Conservation (phyloP, 2,888 invertebrate species). For the Poecilobothrus nobilitatus region DNA sequence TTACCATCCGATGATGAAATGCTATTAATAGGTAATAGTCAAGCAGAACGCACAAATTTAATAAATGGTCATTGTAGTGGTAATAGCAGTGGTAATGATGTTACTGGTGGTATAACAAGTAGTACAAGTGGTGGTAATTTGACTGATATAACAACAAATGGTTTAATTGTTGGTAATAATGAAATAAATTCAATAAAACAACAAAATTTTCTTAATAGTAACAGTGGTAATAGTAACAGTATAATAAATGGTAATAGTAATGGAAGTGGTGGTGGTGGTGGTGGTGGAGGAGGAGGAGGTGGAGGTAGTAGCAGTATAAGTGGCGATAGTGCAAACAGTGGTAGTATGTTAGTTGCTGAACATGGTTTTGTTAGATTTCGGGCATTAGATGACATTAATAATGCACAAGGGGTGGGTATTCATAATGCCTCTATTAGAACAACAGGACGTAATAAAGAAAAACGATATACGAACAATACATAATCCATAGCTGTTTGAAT, state of each 20-base stretch:
- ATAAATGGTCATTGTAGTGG: constrained; percentile 28
- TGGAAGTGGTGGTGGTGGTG: constrained; percentile 39
- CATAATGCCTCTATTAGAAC: constrained; percentile 30
- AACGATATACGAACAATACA: constrained; percentile 27
- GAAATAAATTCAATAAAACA: constrained; percentile 10
- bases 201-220: not conserved
- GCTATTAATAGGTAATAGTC: constrained; percentile 28
- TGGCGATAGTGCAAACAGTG: constrained; percentile 49
- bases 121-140: constrained; percentile 26
- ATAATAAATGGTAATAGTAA: not conserved
- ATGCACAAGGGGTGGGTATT: constrained; percentile 30
- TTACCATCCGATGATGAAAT: constrained; percentile 33
- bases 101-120: constrained; percentile 21
- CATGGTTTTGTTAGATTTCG: constrained; percentile 82
- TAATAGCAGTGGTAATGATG: constrained; percentile 19
- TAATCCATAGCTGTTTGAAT: constrained; percentile 23
- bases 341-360: constrained; percentile 80
- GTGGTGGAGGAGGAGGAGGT: constrained; percentile 23
- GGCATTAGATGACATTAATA: constrained; percentile 50
- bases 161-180: constrained; percentile 19
- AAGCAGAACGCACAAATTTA: constrained; percentile 38
- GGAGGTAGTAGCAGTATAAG: constrained; percentile 42
- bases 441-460: constrained; percentile 24
- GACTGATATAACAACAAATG: constrained; percentile 26
- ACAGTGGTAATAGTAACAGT: constrained; percentile 8